Base-by-base conservation (phyloP, 2,888 invertebrate species). In the Epirrhoe alternata region DNA sequence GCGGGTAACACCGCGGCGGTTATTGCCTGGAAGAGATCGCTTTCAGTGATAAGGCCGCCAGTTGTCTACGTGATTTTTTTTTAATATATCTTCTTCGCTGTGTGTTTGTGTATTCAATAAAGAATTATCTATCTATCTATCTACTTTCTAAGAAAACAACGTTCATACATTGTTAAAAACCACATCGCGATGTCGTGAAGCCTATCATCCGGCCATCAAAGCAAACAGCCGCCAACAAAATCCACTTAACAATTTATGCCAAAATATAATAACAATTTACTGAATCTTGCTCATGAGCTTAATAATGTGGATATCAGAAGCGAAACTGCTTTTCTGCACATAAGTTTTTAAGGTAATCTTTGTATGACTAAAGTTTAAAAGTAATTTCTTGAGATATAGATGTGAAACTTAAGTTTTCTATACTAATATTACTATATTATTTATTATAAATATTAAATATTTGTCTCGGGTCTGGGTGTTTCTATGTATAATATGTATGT, bases 191-290 rank as follows among this genome's bases (percentile, higher is more conserved):
- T n/a, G n/a, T n/a, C n/a, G n/a, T n/a, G n/a, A 17, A 47, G 31
- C 42, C 42, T 42, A 50, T 60, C 60, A 56, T 38, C 52, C 10
- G 24, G 24, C 47, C 38, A 61, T 61, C 52, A 63, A 50, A 24
- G 12, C n/a, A 56, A 51, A 64, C 53, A 61, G 57, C 53, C 61
- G 61, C 61, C n/a, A 64, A 68, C 67, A 14, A 31, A 42, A 61
- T 61, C 54, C 53, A 47, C 61, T 64, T 55, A 59, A 68, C 51
- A 64, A 61, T 64, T 49, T 68, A 68, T 50, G 45, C 64, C 50
- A 45, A 68, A 61, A 68, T 64, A 55, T 58, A 61, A 68, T 64
- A 64, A 64, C 58, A 52, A 45, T 61, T 65, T 65, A 64, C 49
- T 52, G 57, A 42, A 68, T 50, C 60, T 35, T 54, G 42, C 24